Conservation (phyloP, 2,797 vertebrate species). For the Galago senegalensis region DNA sequence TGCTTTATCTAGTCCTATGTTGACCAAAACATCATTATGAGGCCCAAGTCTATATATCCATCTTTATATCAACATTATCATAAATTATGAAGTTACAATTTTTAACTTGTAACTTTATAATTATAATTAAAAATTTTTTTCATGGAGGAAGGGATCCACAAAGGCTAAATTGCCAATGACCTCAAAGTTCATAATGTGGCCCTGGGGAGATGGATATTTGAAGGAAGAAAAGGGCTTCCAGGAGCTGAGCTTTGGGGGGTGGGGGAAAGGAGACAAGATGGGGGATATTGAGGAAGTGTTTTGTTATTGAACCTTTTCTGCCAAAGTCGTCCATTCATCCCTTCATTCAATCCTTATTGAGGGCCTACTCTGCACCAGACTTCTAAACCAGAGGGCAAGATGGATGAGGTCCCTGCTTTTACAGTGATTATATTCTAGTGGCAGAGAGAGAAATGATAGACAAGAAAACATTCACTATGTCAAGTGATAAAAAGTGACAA, state of each 20-base stretch:
- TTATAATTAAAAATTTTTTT: neutral
- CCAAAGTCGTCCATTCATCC: conserved; percentile 10
- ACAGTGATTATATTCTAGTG: neutral
- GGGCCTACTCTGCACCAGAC: neutral
- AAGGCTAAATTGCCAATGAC: neutral
- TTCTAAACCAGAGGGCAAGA: conserved; percentile 2
- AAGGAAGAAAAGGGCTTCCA: neutral
- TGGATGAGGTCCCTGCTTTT: neutral
- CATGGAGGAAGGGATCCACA: neutral
- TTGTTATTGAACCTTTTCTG: neutral
- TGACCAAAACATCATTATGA: neutral
- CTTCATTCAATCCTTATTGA: neutral
- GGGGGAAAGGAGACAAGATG: neutral
- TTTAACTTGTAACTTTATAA: neutral
- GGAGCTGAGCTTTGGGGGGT: neutral
- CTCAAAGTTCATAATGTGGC: neutral
- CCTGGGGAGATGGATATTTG: neutral
- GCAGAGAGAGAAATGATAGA: neutral
- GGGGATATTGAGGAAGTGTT: neutral
- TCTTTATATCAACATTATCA: neutral
- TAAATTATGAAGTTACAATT: neutral
- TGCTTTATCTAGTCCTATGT: neutral
- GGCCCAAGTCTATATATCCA: neutral
- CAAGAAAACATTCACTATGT: neutral
- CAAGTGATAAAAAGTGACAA: neutral